Evolutionary conservation across 1,140 invertebrate species (phyloP).

Genomic region (Trissolcus basalis): DNA sequence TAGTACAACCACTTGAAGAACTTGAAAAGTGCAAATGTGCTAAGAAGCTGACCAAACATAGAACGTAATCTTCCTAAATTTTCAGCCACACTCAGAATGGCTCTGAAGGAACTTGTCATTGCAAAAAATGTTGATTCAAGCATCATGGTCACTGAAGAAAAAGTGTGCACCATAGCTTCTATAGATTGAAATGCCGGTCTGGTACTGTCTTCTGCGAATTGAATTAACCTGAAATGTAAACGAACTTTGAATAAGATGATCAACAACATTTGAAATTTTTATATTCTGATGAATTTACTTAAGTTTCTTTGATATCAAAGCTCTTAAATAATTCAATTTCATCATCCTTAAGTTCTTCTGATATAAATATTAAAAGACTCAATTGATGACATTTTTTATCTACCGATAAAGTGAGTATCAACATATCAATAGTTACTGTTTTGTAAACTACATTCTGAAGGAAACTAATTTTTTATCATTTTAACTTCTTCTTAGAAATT

Average conservation of each 20-base stretch:
- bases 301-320: too few relatives aligned
- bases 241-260: constrained; percentile 5
- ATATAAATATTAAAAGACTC: not conserved
- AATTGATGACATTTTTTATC: not conserved
- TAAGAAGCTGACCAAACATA: constrained; percentile 90
- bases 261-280: not conserved
- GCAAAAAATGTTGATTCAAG: constrained; percentile 97
- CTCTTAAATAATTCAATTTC: too few relatives aligned
- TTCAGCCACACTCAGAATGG: constrained; percentile 95
- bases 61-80: constrained; percentile 90
- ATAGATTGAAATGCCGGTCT: constrained; percentile 95
- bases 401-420: too few relatives aligned
- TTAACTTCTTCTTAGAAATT: too few relatives aligned
- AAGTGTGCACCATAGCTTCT: constrained; percentile 92
- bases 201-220: constrained; percentile 92
- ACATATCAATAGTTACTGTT: too few relatives aligned
- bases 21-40: constrained; percentile 87
- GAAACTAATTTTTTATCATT: too few relatives aligned
- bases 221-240: constrained; percentile 80
- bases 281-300: too few relatives aligned
- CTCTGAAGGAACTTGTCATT: constrained; percentile 94
- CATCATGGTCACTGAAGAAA: constrained; percentile 96
- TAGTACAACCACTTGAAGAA: constrained; percentile 87
- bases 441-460: too few relatives aligned
- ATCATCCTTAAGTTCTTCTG: not conserved